Evolutionary conservation across 2,888 invertebrate genomes (phyloP).

Genomic region (Spilosoma lubricipeda): DNA sequence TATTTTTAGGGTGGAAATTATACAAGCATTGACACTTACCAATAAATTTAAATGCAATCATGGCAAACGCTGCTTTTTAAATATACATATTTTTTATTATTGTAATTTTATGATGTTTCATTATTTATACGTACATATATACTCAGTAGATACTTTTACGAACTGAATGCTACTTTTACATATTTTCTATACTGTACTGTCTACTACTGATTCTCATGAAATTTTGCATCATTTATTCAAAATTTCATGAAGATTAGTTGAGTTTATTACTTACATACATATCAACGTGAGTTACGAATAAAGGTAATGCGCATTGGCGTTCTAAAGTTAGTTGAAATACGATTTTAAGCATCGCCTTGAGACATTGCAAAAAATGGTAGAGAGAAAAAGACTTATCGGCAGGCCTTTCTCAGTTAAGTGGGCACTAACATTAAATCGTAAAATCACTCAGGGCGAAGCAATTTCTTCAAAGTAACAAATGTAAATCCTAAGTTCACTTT

Average conservation of each 20-base stretch:
- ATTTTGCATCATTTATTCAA: not conserved
- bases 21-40: not conserved
- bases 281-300: no score
- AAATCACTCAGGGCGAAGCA: constrained; percentile 41
- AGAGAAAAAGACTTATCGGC: constrained; percentile 7
- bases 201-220: no score
- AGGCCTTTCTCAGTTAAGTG: constrained; percentile 42
- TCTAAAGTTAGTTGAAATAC: not conserved
- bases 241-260: not conserved
- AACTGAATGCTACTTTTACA: no score
- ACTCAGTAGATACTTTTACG: no score
- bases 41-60: not conserved
- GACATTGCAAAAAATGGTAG: not conserved
- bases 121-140: no score
- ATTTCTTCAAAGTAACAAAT: constrained; percentile 48
- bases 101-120: not conserved
- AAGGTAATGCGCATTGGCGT: no score
- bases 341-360: not conserved
- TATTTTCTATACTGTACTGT: no score
- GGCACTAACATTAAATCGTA: constrained; percentile 55
- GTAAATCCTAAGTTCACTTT: constrained; percentile 44
- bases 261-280: not conserved
- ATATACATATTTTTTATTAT: not conserved
- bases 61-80: not conserved
- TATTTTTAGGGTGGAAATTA: constrained; percentile 31